Evolutionary conservation across 2,888 invertebrate genomes (phyloP).

Genomic region (Ligdia adustata): DNA sequence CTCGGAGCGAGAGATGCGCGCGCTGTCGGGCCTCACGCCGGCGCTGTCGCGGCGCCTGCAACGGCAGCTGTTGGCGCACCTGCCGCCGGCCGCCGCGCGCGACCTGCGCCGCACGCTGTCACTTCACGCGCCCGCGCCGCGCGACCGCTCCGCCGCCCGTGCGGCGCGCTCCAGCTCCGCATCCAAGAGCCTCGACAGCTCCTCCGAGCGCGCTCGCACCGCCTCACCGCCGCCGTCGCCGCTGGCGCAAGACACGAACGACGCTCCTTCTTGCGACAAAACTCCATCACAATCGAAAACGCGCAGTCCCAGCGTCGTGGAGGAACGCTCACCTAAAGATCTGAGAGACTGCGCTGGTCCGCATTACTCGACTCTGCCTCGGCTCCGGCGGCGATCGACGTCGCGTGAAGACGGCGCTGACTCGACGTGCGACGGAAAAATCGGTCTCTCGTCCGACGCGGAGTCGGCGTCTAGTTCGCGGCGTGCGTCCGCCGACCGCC

Average conservation of each 20-base stretch:
- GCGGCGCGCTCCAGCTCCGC: slow-evolving; percentile 61
- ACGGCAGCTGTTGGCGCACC: slow-evolving; percentile 87
- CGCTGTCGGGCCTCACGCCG: slow-evolving; percentile 88
- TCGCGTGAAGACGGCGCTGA: slow-evolving; percentile 31
- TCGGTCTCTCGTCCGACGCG: slow-evolving; percentile 27
- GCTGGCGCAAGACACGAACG: slow-evolving; percentile 50
- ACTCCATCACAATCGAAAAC: slow-evolving; percentile 15
- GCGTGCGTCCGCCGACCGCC: slow-evolving; percentile 75
- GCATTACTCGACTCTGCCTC: slow-evolving; percentile 64
- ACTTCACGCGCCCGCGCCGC: slow-evolving; percentile 60
- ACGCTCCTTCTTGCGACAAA: not conserved
- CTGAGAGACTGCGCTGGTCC: slow-evolving; percentile 32
- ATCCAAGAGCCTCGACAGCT: slow-evolving; percentile 31
- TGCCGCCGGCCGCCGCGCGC: slow-evolving; percentile 88
- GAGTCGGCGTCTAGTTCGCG: slow-evolving; percentile 36
- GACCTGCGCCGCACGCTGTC: slow-evolving; percentile 87
- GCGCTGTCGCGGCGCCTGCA: slow-evolving; percentile 88
- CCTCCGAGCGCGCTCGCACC: slow-evolving; percentile 32
- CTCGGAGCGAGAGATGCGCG: slow-evolving; percentile 87
- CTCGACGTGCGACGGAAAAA: not conserved
- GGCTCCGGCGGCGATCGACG: slow-evolving; percentile 53
- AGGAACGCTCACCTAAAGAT: slow-evolving; percentile 6
- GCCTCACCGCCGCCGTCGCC: slow-evolving; percentile 31
- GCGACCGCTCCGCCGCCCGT: slow-evolving; percentile 39
- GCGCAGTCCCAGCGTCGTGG: slow-evolving; percentile 15